phyloP scores from a whole-genome alignment of 2,797 vertebrate species.

The Clarias pachynema region DNA sequence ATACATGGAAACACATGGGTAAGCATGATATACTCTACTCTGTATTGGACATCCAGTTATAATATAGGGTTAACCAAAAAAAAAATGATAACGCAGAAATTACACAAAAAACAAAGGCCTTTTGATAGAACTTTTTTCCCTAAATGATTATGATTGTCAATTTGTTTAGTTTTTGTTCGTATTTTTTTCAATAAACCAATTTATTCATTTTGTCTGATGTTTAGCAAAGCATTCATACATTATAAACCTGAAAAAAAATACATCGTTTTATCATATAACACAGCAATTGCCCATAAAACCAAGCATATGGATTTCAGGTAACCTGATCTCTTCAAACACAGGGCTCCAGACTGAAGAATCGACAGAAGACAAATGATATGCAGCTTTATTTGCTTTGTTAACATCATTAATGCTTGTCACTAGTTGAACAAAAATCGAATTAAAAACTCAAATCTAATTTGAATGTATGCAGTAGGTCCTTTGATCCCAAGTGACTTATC shows the following conservation, averaged over 20 bases:
- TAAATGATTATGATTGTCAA: not conserved
- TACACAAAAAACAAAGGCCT: not conserved
- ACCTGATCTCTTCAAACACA: constrained; percentile 25
- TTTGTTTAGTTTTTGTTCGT: not conserved
- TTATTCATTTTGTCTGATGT: not conserved
- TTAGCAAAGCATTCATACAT: not conserved
- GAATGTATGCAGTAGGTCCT: constrained; percentile 1
- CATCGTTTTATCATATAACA: not conserved
- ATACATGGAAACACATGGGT: no score
- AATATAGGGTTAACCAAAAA: not conserved
- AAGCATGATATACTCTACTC: not conserved
- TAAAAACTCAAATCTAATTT: constrained; percentile 21
- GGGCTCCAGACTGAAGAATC: constrained; percentile 1
- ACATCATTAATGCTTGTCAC: constrained; percentile 27
- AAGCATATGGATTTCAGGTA: constrained; percentile 17
- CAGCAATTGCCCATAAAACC: not conserved
- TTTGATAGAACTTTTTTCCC: not conserved
- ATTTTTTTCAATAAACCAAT: not conserved
- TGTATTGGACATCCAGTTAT: not conserved
- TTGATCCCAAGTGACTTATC: constrained; percentile 23
- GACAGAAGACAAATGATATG: constrained; percentile 10
- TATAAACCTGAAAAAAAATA: not conserved
- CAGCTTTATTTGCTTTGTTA: constrained; percentile 14
- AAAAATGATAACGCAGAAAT: not conserved
- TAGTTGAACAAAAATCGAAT: not conserved